Evolutionary conservation across 2,113 vertebrate species (phyloP).

Genomic region (Aleadryas rufinucha): DNA sequence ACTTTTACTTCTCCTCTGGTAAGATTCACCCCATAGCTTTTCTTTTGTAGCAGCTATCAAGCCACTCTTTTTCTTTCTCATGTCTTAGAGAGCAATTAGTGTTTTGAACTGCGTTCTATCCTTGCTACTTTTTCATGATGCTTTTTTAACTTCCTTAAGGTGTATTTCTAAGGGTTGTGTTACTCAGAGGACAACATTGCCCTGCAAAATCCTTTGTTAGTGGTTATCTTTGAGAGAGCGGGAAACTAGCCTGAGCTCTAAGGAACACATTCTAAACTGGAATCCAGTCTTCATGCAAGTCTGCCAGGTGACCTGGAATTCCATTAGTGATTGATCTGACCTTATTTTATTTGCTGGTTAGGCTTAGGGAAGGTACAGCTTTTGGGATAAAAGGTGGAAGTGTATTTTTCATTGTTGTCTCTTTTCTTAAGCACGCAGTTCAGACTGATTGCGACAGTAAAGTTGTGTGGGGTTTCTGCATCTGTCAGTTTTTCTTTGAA

Average conservation of each 20-base stretch:
- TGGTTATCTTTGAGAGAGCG: not conserved
- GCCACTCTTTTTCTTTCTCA: not conserved
- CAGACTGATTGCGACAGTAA: not conserved
- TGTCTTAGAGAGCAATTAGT: not conserved
- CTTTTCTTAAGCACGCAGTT: not conserved
- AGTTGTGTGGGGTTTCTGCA: not conserved
- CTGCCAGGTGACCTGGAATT: not conserved
- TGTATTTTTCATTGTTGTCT: not conserved
- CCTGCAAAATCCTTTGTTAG: not conserved
- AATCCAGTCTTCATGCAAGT: not conserved
- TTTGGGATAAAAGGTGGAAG: not conserved
- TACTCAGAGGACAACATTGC: not conserved
- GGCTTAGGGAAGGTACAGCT: not conserved
- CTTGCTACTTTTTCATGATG: not conserved
- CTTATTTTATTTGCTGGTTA: not conserved
- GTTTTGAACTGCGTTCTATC: not conserved
- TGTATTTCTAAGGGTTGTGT: not conserved
- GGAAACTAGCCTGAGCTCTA: not conserved
- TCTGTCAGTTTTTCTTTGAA: not conserved
- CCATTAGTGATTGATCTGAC: not conserved
- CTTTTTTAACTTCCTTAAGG: not conserved
- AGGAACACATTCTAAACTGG: not conserved
- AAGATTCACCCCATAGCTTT: not conserved
- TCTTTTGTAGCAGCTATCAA: not conserved
- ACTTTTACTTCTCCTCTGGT: not conserved